Evolutionary conservation across 2,797 vertebrate genomes (phyloP), one percentile per base, ranked within the genome.

Genomic region (Philypnodon macrostomus): DNA sequence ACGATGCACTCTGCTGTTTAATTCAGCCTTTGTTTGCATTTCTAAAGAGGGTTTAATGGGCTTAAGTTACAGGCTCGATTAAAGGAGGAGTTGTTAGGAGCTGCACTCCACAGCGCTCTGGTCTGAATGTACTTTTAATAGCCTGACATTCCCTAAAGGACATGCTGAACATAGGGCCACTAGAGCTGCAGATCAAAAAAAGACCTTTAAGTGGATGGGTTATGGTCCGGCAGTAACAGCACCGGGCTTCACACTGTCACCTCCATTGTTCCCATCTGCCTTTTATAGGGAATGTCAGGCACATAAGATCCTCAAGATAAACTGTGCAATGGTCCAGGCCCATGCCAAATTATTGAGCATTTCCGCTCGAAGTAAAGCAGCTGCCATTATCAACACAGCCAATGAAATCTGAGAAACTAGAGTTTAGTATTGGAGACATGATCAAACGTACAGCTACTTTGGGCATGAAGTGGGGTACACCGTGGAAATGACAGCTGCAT

Each of bases 221-320:
- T 6, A 73, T 53, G 74, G 65, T 71, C 54, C 65, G n/a, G n/a
- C n/a, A 75, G 61, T 59, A 58, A 14, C 39, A 54, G 53, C 3
- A 1, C 58, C 4, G 1, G 33, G 48, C 63, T 47, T 42, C 45
- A 45, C 38, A 30, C 72, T 55, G 61, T 69, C 73, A 75, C 62
- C 71, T 48, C 67, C 58, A 76, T 64, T 75, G 62, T 77, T 55
- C 59, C 66, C 51, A 69, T 76, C 70, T 65, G 71, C 61, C 64
- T 75, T 69, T 75, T 53, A 65, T 34, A 58, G 51, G 50, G 23
- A 72, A 63, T 60, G 32, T 69, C 63, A 63, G 26, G 73, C 47
- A 44, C 35, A 54, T 55, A 47, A 53, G 68, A 67, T 64, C 47
- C 71, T 45, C 33, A 38, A 47, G 69, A 70, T 47, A 42, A 45